These are phyloP conservation scores for Stichodactyla helianthus DNA, from an alignment of 64 coral and sea anemone species.

Conservation along the genomic window DNA sequence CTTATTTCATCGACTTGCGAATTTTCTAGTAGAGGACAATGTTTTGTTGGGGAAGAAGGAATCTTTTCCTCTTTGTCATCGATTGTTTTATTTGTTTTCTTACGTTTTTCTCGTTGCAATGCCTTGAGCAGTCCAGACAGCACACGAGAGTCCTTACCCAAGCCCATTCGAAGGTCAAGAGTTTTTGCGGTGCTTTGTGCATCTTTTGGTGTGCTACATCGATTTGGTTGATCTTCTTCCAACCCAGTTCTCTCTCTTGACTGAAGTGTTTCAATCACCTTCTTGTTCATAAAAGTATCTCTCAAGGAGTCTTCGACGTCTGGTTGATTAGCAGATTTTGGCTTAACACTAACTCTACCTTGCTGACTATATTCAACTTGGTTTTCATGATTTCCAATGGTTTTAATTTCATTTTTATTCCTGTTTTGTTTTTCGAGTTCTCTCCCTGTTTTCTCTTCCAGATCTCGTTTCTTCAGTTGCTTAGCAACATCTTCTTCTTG, in stretches of 20 bases:
- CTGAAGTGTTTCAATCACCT: not conserved
- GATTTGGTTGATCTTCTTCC: not conserved
- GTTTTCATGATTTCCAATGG: not conserved
- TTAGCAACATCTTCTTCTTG: not conserved
- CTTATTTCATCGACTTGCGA: not conserved
- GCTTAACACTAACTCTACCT: not conserved
- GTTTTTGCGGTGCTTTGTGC: not conserved
- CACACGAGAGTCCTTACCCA: not conserved
- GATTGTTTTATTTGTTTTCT: not conserved
- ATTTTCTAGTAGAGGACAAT: not conserved
- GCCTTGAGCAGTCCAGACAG: conserved; percentile 10
- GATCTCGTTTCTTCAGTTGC: not conserved
- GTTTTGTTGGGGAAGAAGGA: not conserved
- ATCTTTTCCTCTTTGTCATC: not conserved
- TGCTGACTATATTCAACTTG: not conserved
- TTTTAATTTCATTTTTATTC: not conserved
- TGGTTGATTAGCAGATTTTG: not conserved
- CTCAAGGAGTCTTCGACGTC: not conserved
- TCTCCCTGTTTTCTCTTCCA: not conserved
- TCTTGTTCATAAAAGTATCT: not conserved
- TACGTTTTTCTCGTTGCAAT: not conserved
- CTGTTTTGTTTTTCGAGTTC: not conserved
- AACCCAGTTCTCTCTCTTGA: not conserved
- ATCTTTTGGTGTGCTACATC: not conserved
- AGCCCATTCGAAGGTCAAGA: not conserved